These are phyloP conservation scores for Pogonocichla stellata DNA, from an alignment of 2,113 vertebrate species.

Conservation along the genomic window DNA sequence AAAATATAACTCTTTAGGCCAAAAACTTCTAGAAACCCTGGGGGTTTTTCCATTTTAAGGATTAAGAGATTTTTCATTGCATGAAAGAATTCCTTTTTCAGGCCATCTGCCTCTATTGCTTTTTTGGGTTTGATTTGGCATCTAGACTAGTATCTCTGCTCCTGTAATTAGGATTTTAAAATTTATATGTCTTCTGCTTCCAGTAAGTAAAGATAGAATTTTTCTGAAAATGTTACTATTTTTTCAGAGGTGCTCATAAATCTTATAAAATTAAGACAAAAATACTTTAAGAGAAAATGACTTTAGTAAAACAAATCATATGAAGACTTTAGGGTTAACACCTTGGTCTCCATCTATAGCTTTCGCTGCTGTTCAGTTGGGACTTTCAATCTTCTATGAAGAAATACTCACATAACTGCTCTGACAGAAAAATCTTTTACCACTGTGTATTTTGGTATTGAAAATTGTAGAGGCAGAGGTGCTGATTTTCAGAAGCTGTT, in stretches of 20 bases:
- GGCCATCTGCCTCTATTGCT: slow-evolving; percentile 29
- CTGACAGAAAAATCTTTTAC: neutral
- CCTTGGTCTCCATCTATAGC: neutral
- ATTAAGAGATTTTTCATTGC: slow-evolving; percentile 10
- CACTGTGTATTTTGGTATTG: neutral
- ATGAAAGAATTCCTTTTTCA: slow-evolving; percentile 5
- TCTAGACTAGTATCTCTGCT: neutral
- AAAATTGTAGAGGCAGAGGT: neutral
- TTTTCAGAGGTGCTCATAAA: neutral
- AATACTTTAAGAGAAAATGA: neutral
- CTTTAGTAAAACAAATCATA: neutral
- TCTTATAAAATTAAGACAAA: neutral
- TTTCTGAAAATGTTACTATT: slow-evolving; percentile 24
- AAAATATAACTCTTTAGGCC: slow-evolving; percentile 1
- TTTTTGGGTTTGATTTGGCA: slow-evolving; percentile 23
- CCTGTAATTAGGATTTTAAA: slow-evolving; percentile 45
- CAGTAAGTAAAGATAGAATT: neutral
- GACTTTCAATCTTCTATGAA: neutral
- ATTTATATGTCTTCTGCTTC: slow-evolving; percentile 38
- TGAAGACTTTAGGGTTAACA: neutral
- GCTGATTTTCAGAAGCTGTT: neutral
- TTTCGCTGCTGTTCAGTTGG: neutral
- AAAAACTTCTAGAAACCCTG: neutral
- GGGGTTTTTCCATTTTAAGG: neutral
- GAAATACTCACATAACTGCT: neutral